Base-by-base conservation (phyloP, 2,113 vertebrate species). In the Daphoenositta chrysoptera region DNA sequence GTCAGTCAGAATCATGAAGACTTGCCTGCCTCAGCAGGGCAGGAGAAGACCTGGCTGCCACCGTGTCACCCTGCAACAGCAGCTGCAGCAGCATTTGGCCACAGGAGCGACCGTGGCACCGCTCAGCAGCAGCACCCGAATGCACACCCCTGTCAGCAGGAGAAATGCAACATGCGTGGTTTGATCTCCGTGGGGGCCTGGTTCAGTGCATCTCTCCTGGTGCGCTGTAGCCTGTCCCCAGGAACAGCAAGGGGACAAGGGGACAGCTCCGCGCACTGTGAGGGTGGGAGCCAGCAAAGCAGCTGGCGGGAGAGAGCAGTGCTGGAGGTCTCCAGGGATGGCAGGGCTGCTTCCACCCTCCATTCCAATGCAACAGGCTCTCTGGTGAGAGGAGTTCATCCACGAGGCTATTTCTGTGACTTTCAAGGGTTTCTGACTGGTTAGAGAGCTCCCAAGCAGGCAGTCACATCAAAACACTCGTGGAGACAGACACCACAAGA, bases 81-180 rank as follows among this genome's bases (percentile, higher is more conserved):
- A 8, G 17, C 27, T 61, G 42, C 70, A 60, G 71, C 30, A 35
- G 19, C 1, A 0, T 37, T 76, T 47, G 23, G 15, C 40, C n/a
- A 2, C 54, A 35, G 13, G 50, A n/a, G 30, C 18, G 23, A 20
- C 22, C 0, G 0, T 1, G 33, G 24, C 51, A 45, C 1, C 0
- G 3, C 11, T 37, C 2, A 2, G 30, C 65, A 76, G 58, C 79
- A 58, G n/a, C 16, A n/a, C 11, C 18, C 33, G 56, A 45, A 42
- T 0, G 3, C 21, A 14, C 28, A 10, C 4, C 2, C 0, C 30
- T 60, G 10, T 16, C 23, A 81, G 63, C 35, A 31, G 8, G 9
- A 58, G 50, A 57, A 91, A 44, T 13, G 7, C 13, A 35, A 19
- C 14, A 3, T 1, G 5, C 0, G 1, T 31, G 35, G 21, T 42